Conservation (phyloP, 2,113 vertebrate genomes). For the Cebus imitator region DNA sequence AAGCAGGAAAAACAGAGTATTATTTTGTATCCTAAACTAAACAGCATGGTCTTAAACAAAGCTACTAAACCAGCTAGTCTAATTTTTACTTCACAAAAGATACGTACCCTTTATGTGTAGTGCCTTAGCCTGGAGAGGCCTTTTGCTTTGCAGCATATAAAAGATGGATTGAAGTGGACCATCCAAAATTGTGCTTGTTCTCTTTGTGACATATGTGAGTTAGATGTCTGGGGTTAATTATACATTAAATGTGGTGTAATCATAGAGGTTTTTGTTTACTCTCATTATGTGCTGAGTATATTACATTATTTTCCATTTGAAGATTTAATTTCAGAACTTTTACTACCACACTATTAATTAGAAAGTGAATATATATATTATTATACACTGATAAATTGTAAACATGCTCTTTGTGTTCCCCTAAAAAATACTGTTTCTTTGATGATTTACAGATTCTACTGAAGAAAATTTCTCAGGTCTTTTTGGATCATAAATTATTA, state of each 20-base stretch:
- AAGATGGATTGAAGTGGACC: neutral
- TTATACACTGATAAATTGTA: neutral
- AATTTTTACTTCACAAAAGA: neutral
- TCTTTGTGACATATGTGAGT: neutral
- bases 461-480: neutral
- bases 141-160: neutral
- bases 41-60: constrained; percentile 48
- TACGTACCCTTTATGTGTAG: neutral
- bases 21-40: constrained; percentile 39
- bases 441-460: neutral
- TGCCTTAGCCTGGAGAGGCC: neutral
- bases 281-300: neutral
- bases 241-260: neutral
- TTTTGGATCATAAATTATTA: neutral
- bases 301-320: neutral
- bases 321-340: neutral
- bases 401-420: neutral
- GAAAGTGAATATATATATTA: neutral
- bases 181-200: neutral
- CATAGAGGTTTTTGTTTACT: neutral
- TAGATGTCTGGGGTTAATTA: neutral
- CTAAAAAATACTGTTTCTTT: neutral
- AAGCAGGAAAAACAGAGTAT: neutral
- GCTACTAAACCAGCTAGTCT: neutral
- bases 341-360: neutral